Evolutionary conservation across 2,113 vertebrate species (phyloP).

Genomic region (Rhinolophus sinicus): DNA sequence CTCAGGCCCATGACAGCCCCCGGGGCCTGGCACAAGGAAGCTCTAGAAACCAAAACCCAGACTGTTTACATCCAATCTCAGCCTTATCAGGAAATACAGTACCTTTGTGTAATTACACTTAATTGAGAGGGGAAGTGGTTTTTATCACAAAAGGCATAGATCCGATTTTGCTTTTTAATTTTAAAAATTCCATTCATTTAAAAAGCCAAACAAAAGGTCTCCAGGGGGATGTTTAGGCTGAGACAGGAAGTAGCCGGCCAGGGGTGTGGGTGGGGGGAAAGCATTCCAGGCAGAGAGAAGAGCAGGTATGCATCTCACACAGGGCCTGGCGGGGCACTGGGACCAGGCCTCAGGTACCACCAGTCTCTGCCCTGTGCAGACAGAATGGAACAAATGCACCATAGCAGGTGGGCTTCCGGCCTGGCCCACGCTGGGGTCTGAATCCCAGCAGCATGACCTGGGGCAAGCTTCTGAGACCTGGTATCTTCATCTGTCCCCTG

Average conservation of each 20-base stretch:
- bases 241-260: background rate
- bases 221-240: background rate
- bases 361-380: background rate
- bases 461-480: background rate
- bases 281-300: background rate
- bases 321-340: background rate
- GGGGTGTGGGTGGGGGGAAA: fast-evolving
- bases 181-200: background rate
- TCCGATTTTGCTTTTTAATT: background rate
- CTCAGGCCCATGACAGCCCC: background rate
- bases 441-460: background rate
- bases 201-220: background rate
- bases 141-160: background rate
- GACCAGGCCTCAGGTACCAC: background rate
- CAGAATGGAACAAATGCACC: background rate
- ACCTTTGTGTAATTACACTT: background rate
- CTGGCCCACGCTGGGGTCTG: too few relatives aligned
- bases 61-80: too few relatives aligned
- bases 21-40: background rate
- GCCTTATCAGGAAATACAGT: background rate
- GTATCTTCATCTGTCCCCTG: background rate
- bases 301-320: fast-evolving
- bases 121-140: background rate
- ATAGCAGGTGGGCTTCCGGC: background rate
- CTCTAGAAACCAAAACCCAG: background rate